phyloP scores from a whole-genome alignment of 2,888 invertebrate species.

The Acronicta psi region DNA sequence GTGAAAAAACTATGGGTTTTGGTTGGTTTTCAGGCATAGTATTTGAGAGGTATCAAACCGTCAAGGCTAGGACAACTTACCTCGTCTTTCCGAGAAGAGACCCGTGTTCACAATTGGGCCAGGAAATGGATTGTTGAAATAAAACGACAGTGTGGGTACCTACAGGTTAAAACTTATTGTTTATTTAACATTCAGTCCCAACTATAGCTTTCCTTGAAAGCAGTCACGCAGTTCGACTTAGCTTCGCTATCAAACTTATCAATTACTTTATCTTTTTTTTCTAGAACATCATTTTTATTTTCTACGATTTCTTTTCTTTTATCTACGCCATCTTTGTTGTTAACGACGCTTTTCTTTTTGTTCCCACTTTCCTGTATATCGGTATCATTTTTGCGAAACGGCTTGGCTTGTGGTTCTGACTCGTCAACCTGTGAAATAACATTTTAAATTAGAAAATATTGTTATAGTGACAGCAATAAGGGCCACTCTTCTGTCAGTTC shows the following conservation, averaged over 20 bases:
- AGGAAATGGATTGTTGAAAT: slow-evolving; percentile 10
- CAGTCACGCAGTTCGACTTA: slow-evolving; percentile 70
- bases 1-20: no score
- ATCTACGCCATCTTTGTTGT: not conserved
- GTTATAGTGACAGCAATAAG: no score
- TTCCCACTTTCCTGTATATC: not conserved
- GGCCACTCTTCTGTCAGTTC: no score
- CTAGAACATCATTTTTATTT: slow-evolving; percentile 46
- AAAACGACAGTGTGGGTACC: slow-evolving; percentile 43
- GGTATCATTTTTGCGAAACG: slow-evolving; percentile 39
- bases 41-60: no score
- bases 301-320: slow-evolving; percentile 1
- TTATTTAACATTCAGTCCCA: slow-evolving; percentile 73
- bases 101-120: no score
- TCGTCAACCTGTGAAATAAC: slow-evolving; percentile 69
- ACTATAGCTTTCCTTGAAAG: slow-evolving; percentile 82
- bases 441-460: not conserved
- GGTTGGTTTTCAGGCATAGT: no score
- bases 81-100: no score
- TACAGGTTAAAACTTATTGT: slow-evolving; percentile 30
- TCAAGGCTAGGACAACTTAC: no score
- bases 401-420: slow-evolving; percentile 73
- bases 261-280: slow-evolving; percentile 56
- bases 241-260: slow-evolving; percentile 68
- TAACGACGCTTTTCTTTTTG: not conserved